Conservation (phyloP, 1,140 invertebrate species). For the Carcinoscorpius rotundicauda region DNA sequence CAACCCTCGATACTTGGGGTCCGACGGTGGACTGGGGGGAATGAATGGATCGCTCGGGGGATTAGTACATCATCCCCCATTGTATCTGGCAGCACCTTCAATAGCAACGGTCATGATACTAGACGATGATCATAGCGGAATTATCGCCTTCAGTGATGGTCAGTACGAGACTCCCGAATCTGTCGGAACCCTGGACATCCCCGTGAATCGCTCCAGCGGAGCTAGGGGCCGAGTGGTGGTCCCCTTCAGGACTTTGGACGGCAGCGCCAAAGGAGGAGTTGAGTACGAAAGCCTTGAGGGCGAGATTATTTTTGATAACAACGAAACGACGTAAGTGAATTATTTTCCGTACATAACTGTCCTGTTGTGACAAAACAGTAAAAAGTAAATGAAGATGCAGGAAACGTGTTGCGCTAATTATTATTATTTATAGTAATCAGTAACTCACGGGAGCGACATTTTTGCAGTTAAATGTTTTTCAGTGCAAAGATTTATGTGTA, state of each 20-base stretch:
- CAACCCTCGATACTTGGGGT: slow-evolving; percentile 23
- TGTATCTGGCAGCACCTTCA: slow-evolving; percentile 56
- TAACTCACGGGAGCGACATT: too few relatives aligned
- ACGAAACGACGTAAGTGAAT: slow-evolving; percentile 88
- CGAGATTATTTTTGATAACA: slow-evolving; percentile 88
- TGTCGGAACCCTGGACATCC: slow-evolving; percentile 69
- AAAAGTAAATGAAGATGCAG: too few relatives aligned
- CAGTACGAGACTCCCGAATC: slow-evolving; percentile 81
- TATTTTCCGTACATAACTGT: too few relatives aligned
- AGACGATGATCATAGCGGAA: slow-evolving; percentile 96
- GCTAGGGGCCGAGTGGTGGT: slow-evolving; percentile 81
- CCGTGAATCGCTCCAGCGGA: slow-evolving; percentile 72
- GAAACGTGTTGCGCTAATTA: too few relatives aligned
- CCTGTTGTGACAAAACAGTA: too few relatives aligned
- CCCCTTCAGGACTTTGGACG: slow-evolving; percentile 83
- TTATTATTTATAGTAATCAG: too few relatives aligned
- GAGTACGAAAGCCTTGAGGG: slow-evolving; percentile 74
- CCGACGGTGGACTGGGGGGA: slow-evolving; percentile 10
- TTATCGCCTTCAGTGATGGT: slow-evolving; percentile 80
- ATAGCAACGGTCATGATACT: slow-evolving; percentile 96
- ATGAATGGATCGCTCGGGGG: too few relatives aligned
- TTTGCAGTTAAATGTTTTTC: too few relatives aligned
- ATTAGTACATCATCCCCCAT: slow-evolving; percentile 7
- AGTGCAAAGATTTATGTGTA: too few relatives aligned
- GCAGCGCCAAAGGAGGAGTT: slow-evolving; percentile 74